Conservation (phyloP, 2,888 invertebrate genomes). For the Gibbula magus region DNA sequence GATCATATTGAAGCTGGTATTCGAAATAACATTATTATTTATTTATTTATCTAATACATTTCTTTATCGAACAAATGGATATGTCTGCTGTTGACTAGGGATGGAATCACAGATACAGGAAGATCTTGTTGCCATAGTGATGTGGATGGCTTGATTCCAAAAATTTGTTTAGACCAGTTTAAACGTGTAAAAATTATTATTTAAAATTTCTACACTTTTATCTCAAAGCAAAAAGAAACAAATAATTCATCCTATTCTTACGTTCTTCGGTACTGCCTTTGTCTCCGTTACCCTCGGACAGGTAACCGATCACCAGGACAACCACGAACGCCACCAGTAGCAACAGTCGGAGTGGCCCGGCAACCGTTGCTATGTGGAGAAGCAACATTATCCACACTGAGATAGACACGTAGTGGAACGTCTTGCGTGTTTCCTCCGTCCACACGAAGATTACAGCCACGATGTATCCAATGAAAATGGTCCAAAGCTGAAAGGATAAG, state of each 20-base stretch:
- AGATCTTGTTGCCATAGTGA: too few relatives aligned
- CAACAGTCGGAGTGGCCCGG: constrained; percentile 86
- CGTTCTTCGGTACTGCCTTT: constrained; percentile 19
- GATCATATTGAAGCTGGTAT: too few relatives aligned
- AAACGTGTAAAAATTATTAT: too few relatives aligned
- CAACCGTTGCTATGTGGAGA: constrained; percentile 84
- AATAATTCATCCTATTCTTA: not conserved
- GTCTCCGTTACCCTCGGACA: constrained; percentile 57
- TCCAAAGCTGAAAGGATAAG: constrained; percentile 80
- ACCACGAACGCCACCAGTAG: constrained; percentile 83
- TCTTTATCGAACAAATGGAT: too few relatives aligned
- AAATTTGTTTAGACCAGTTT: too few relatives aligned
- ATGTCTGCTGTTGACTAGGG: too few relatives aligned
- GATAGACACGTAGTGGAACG: constrained; percentile 78
- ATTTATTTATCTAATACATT: too few relatives aligned
- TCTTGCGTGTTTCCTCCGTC: constrained; percentile 82
- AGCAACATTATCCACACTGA: constrained; percentile 87
- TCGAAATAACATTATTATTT: too few relatives aligned
- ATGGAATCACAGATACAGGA: too few relatives aligned
- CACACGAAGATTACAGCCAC: constrained; percentile 84
- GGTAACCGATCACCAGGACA: constrained; percentile 82
- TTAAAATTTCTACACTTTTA: too few relatives aligned
- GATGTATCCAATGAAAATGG: constrained; percentile 83
- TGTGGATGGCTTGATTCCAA: too few relatives aligned
- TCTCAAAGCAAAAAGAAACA: not conserved